phyloP scores from a whole-genome alignment of 2,797 vertebrate species.

The Eulemur mongoz region DNA sequence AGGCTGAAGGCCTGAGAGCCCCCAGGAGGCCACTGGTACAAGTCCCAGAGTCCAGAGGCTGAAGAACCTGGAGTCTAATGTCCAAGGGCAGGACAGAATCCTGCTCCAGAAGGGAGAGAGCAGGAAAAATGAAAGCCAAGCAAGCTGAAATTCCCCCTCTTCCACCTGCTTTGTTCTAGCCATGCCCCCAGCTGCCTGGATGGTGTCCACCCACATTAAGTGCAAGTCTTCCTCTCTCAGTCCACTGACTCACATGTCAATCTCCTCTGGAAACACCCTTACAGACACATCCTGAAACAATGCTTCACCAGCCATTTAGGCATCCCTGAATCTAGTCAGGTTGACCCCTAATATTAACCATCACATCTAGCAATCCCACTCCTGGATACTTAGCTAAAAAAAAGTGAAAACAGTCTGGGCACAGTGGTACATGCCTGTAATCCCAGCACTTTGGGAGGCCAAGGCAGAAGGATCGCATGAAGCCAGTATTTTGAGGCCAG shows the following conservation, averaged over 20 bases:
- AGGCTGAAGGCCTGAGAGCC: background rate
- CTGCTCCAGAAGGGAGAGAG: background rate
- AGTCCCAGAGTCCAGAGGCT: background rate
- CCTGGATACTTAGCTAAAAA: background rate
- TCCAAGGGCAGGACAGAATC: background rate
- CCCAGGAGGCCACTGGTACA: background rate
- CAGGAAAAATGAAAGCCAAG: too few species aligned
- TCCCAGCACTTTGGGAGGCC: too few species aligned
- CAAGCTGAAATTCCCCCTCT: background rate
- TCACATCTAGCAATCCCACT: background rate
- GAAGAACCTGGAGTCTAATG: background rate
- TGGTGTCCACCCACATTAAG: background rate
- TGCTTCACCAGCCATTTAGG: background rate
- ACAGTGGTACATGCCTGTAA: too few species aligned
- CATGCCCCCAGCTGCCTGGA: background rate
- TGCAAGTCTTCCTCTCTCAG: background rate
- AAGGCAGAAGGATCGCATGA: too few species aligned
- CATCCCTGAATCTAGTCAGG: background rate
- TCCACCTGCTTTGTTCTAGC: background rate
- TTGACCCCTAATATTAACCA: background rate
- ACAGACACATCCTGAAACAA: background rate
- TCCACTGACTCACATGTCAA: background rate
- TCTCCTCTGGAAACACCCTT: background rate
- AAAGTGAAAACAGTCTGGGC: background rate
- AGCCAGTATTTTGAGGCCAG: too few species aligned